Evolutionary conservation across 2,797 vertebrate genomes (phyloP), one percentile per base, ranked within the genome.

Genomic region (Sebastes vulpes): DNA sequence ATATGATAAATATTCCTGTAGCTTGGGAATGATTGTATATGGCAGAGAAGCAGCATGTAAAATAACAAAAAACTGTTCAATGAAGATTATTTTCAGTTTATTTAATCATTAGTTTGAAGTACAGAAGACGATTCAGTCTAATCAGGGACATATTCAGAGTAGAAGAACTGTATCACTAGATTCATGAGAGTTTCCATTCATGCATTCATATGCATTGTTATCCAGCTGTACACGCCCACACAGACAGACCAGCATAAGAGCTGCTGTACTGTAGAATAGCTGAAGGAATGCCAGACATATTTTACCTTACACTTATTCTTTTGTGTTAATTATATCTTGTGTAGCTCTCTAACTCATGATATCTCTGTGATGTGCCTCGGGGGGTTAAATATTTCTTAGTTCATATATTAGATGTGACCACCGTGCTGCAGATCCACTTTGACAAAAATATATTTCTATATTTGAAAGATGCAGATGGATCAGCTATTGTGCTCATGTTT

Each of bases 181-280:
- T 70, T 50, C 35, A 16, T 11, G 52, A 59, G 72, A 59, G 72
- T 83, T 75, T 82, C 60, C 65, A 56, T 85, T 87, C 70, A 67
- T 59, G 14, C 16, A 31, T 58, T 68, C 16, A 31, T 56, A 9
- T 68, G 29, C 28, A n/a, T 73, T 63, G 61, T 25, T 57, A 20
- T 70, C 68, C 38, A 32, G 56, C 61, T 46, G 16, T 53, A 23
- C n/a, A 35, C 65, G 3, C 81, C 80, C 79, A 83, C 81, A 46
- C 74, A 76, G 38, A 52, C 4, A 76, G 38, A 52, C 4, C 21
- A 29, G 76, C 72, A 32, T 57, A 32, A 52, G 38, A 73, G 52
- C 73, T 56, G 67, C 63, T 52, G 58, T 8, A 2, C 68, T 72
- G 70, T 53, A 9, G 21, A 63, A 11, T 2, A 23, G 21, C 35